A percentile compares a stretch with the other conserved stretches of the same genome.
Conservation (phyloP, 2,888 invertebrate genomes). For the Leucania comma region DNA sequence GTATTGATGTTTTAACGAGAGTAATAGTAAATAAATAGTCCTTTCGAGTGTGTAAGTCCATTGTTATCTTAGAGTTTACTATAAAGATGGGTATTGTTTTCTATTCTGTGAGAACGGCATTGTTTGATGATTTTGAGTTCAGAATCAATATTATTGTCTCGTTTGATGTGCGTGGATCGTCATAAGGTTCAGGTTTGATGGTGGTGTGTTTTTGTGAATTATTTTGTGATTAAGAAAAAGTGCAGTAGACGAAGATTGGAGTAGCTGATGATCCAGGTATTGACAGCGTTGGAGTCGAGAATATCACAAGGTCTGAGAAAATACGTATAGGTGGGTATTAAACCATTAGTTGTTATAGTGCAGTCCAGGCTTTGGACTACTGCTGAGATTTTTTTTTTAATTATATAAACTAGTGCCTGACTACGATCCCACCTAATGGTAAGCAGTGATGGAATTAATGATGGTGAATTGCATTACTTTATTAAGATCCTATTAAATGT, state of each 20-base stretch:
- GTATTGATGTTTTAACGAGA: slow-evolving; percentile 33
- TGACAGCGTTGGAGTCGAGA: neutral
- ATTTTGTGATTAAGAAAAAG: neutral
- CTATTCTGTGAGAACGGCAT: slow-evolving; percentile 26
- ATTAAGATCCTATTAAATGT: too few relatives aligned
- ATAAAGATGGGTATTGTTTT: slow-evolving; percentile 39
- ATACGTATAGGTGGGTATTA: neutral
- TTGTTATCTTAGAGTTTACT: slow-evolving; percentile 55
- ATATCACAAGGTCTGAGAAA: neutral
- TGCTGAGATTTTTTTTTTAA: too few relatives aligned
- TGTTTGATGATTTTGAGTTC: slow-evolving; percentile 37
- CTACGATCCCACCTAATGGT: too few relatives aligned
- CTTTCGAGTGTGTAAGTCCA: slow-evolving; percentile 44
- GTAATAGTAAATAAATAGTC: slow-evolving; percentile 44
- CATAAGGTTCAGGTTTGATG: neutral
- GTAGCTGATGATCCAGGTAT: too few relatives aligned
- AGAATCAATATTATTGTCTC: slow-evolving; percentile 35
- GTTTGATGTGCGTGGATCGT: neutral
- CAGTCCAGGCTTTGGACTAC: too few relatives aligned
- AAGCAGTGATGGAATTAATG: too few relatives aligned
- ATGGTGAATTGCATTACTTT: too few relatives aligned
- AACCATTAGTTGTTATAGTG: too few relatives aligned
- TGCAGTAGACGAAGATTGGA: too few relatives aligned
- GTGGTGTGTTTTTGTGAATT: too few relatives aligned
- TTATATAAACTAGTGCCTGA: too few relatives aligned